Conservation (phyloP, 2,888 invertebrate genomes). For the Aplocera efformata region DNA sequence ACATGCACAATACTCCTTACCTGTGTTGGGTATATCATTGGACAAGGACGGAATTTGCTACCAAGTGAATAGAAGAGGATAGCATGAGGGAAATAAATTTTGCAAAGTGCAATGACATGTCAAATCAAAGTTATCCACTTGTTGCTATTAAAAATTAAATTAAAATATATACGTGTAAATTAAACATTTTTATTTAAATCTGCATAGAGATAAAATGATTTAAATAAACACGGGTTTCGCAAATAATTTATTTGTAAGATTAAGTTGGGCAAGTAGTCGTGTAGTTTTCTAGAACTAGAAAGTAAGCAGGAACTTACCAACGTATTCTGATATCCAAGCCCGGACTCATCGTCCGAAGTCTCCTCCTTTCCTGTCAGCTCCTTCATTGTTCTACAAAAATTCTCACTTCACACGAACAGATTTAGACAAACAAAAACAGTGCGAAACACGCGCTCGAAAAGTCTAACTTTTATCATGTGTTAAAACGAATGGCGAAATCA, state of each 20-base stretch:
- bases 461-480: conserved; percentile 39
- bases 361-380: conserved; percentile 59
- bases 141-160: not conserved
- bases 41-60: not conserved
- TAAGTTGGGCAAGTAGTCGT: conserved; percentile 23
- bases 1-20: too few relatives aligned
- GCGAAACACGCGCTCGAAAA: conserved; percentile 31
- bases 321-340: conserved; percentile 85
- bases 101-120: conserved; percentile 18
- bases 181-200: too few relatives aligned
- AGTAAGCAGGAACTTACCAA: conserved; percentile 78
- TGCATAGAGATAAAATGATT: too few relatives aligned
- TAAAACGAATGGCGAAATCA: conserved; percentile 44
- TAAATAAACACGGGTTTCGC: too few relatives aligned
- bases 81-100: conserved; percentile 9
- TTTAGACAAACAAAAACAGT: conserved; percentile 53
- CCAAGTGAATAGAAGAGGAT: conserved; percentile 10
- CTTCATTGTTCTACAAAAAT: conserved; percentile 56
- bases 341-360: conserved; percentile 81
- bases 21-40: too few relatives aligned
- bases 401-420: conserved; percentile 48
- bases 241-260: too few relatives aligned
- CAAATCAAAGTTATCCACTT: conserved; percentile 3
- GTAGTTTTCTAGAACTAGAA: conserved; percentile 39
- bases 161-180: too few relatives aligned